Conservation (phyloP, 30 jellyfish, hydroid and myxozoan genomes). For the Nemopilema nomurai region DNA sequence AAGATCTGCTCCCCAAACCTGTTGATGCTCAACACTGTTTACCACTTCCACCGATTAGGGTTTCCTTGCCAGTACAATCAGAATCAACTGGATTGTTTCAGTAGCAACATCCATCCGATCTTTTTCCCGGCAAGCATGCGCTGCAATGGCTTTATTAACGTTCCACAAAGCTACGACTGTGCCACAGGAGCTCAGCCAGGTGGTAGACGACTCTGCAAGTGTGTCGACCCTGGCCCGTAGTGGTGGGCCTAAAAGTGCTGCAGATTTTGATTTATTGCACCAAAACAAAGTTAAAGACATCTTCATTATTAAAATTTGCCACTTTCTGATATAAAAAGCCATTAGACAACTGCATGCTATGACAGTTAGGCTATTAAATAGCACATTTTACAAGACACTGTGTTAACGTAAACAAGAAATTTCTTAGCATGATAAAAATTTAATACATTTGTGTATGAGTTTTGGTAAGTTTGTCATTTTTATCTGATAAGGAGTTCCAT, state of each 20-base stretch:
- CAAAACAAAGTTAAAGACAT: too few species aligned
- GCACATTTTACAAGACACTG: too few species aligned
- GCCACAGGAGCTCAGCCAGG: slow-evolving; percentile 21
- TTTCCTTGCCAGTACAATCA: slow-evolving; percentile 12
- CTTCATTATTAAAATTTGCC: too few species aligned
- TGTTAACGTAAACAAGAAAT: too few species aligned
- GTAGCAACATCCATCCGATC: neutral
- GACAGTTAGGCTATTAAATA: too few species aligned
- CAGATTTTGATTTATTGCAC: too few species aligned
- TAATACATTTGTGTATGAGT: too few species aligned
- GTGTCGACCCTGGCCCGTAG: slow-evolving; percentile 12
- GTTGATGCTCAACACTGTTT: slow-evolving; percentile 10
- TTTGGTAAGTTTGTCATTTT: too few species aligned
- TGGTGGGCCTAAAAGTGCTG: neutral
- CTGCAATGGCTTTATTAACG: slow-evolving; percentile 37
- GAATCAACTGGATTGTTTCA: slow-evolving; percentile 15
- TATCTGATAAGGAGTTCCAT: too few species aligned
- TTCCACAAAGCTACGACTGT: slow-evolving; percentile 29
- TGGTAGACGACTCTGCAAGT: slow-evolving; percentile 30
- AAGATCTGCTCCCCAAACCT: slow-evolving; percentile 27
- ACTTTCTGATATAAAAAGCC: too few species aligned
- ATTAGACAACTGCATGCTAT: too few species aligned
- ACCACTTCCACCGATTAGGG: slow-evolving; percentile 45
- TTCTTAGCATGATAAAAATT: too few species aligned
- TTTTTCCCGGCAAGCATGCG: slow-evolving; percentile 4